phyloP scores from a whole-genome alignment of 2,113 vertebrate species.

The Steatornis caripensis region DNA sequence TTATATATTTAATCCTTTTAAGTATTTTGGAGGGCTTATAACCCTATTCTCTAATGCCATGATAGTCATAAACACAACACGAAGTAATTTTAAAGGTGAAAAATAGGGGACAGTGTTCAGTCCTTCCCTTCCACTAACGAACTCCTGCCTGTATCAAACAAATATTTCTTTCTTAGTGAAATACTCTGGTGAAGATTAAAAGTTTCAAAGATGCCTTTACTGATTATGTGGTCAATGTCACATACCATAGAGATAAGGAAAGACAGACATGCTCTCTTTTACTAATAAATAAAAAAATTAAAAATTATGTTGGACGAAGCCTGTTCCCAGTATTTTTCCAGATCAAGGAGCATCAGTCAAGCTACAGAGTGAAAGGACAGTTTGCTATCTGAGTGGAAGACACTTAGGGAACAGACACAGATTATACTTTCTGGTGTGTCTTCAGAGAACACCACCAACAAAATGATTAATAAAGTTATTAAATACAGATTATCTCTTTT shows the following conservation, averaged over 20 bases:
- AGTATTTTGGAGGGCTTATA: neutral
- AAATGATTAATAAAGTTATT: neutral
- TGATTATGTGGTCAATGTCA: neutral
- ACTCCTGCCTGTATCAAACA: neutral
- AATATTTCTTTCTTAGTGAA: neutral
- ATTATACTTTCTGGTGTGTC: neutral
- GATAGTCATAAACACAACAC: neutral
- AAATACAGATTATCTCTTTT: neutral
- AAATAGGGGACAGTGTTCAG: neutral
- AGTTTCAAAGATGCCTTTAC: neutral
- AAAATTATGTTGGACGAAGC: neutral
- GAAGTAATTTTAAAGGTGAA: neutral
- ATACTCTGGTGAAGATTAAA: neutral
- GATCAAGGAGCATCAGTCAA: neutral
- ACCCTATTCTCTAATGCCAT: neutral
- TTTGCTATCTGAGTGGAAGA: neutral
- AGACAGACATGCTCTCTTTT: neutral
- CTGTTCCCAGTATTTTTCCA: neutral
- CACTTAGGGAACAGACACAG: neutral
- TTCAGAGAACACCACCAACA: neutral
- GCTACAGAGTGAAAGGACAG: neutral
- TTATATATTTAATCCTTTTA: slow-evolving; percentile 11
- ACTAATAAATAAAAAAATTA: neutral
- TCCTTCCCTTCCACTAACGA: neutral
- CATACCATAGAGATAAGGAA: neutral